A percentile compares a stretch with the other conserved stretches of the same genome.
These are phyloP conservation scores for Zaprionus inermis DNA, from an alignment of 1,140 invertebrate genomes.

Conservation along the genomic window DNA sequence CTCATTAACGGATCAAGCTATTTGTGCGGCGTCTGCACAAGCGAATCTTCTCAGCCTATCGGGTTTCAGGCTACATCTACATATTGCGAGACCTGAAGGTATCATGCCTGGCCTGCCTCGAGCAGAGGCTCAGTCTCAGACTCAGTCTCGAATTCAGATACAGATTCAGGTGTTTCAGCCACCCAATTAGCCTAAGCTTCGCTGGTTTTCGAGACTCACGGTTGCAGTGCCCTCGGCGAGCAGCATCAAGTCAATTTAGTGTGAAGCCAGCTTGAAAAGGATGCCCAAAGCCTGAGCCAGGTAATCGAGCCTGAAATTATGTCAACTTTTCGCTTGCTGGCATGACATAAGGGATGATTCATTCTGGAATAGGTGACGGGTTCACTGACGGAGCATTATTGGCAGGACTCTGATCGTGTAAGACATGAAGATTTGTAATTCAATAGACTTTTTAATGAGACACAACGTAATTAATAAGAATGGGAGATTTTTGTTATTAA, in stretches of 20 bases:
- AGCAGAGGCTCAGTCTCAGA: constrained; percentile 6
- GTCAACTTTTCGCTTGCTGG: neutral
- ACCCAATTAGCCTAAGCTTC: constrained; percentile 59
- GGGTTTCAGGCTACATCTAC: constrained; percentile 25
- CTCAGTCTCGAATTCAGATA: constrained; percentile 2
- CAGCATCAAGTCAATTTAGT: constrained; percentile 51
- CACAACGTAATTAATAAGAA: neutral
- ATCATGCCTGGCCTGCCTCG: constrained; percentile 35
- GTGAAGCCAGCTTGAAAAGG: constrained; percentile 51
- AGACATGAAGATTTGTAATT: neutral
- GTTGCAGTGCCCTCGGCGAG: constrained; percentile 35
- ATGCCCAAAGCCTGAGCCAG: constrained; percentile 14
- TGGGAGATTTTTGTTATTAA: too few relatives aligned
- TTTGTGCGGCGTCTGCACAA: constrained; percentile 50
- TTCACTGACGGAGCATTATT: neutral
- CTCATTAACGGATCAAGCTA: constrained; percentile 36
- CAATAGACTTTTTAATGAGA: neutral
- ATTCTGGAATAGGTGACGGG: neutral
- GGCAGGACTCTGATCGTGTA: neutral
- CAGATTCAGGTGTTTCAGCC: constrained; percentile 64
- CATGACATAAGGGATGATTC: constrained; percentile 13
- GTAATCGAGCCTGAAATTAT: constrained; percentile 51
- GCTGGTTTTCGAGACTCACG: constrained; percentile 51
- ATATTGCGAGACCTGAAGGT: constrained; percentile 13
- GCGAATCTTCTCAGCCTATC: constrained; percentile 74